A percentile compares a stretch with the other conserved stretches of the same genome.
Conservation (phyloP, 2,113 vertebrate species). For the Camelus bactrianus region DNA sequence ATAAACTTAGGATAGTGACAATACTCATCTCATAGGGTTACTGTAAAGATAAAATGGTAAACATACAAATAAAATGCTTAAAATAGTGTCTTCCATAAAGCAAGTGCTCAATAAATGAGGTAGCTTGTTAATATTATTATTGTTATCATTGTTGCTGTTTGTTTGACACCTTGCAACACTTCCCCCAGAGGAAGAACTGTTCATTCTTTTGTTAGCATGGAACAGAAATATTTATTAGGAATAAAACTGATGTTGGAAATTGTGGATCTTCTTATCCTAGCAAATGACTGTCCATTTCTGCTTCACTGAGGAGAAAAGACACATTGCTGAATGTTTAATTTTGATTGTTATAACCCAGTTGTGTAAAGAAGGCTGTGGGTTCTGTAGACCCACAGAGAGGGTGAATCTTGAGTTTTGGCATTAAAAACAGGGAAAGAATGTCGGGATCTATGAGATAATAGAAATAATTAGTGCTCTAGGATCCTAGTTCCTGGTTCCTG, state of each 20-base stretch:
- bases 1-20: background rate
- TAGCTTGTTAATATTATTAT: background rate
- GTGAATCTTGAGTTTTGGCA: slow-evolving; percentile 50
- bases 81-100: background rate
- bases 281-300: slow-evolving; percentile 27
- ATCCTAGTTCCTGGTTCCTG: background rate
- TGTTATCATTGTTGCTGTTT: background rate
- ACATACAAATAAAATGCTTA: slow-evolving; percentile 5
- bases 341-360: slow-evolving; percentile 23
- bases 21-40: background rate
- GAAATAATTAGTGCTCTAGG: background rate
- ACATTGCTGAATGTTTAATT: background rate
- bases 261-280: slow-evolving; percentile 30
- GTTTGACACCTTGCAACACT: background rate
- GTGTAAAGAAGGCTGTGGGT: slow-evolving; percentile 12
- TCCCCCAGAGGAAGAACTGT: slow-evolving; percentile 28
- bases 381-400: background rate
- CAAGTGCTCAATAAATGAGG: background rate
- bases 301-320: background rate
- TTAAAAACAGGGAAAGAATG: slow-evolving; percentile 18
- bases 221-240: slow-evolving; percentile 20
- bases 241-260: slow-evolving; percentile 54
- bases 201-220: slow-evolving; percentile 33
- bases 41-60: slow-evolving; percentile 39
- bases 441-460: background rate